Conservation (phyloP, 2,797 vertebrate species). For the Clarias pachynema region DNA sequence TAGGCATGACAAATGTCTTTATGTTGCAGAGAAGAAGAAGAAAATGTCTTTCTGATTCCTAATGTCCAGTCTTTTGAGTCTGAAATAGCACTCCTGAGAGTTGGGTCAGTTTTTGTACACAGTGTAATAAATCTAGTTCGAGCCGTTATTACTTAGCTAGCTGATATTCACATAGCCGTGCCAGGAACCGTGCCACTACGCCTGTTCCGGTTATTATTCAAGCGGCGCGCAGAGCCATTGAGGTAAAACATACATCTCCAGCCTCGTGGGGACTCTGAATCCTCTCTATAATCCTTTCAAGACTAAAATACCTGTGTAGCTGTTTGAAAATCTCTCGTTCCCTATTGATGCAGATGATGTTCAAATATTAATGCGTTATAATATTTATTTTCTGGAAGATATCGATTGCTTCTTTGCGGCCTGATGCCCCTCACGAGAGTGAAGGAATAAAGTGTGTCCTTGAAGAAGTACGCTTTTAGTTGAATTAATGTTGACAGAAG, state of each 20-base stretch:
- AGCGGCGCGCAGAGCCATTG: not conserved
- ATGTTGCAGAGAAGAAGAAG: not conserved
- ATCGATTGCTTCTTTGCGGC: constrained; percentile 45
- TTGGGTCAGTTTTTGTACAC: not conserved
- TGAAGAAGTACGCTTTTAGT: constrained; percentile 34
- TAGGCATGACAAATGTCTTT: not conserved
- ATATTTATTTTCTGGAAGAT: constrained; percentile 44
- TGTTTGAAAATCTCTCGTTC: not conserved
- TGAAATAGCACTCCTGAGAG: not conserved
- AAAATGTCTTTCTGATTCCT: no score
- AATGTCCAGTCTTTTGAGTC: not conserved
- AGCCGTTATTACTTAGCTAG: constrained; percentile 17
- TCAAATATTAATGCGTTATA: constrained; percentile 41
- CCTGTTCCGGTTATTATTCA: constrained; percentile 10
- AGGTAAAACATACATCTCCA: constrained; percentile 26
- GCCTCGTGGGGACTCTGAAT: constrained; percentile 1
- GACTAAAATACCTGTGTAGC: not conserved
- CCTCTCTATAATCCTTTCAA: not conserved
- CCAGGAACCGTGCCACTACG: not conserved
- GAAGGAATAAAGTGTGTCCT: constrained; percentile 37
- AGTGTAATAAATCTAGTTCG: not conserved
- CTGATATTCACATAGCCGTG: constrained; percentile 10
- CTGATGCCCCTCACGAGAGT: constrained; percentile 28
- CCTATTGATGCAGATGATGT: constrained; percentile 24
- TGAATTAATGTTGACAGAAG: constrained; percentile 41